Conservation (phyloP, 2,113 vertebrate species). For the Anoplopoma fimbria region DNA sequence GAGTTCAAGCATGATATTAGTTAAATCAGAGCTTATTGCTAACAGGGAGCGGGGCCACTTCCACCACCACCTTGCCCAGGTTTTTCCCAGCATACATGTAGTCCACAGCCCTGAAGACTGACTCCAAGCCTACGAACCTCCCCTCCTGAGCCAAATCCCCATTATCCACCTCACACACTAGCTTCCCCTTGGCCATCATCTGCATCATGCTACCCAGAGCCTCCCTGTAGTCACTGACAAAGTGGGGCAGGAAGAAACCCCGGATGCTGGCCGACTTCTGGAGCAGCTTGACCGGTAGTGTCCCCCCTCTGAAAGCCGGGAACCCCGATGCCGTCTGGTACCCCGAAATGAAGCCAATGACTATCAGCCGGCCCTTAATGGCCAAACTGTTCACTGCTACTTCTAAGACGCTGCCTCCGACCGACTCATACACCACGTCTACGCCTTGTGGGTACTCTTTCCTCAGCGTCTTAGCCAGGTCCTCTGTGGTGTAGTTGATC, state of each 20-base stretch:
- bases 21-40: slow-evolving; percentile 89
- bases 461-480: slow-evolving; percentile 83
- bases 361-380: slow-evolving; percentile 87
- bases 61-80: slow-evolving; percentile 93
- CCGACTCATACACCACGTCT: slow-evolving; percentile 92
- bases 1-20: slow-evolving; percentile 9
- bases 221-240: slow-evolving; percentile 84
- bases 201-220: slow-evolving; percentile 87
- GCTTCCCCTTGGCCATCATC: slow-evolving; percentile 86
- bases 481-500: slow-evolving; percentile 90
- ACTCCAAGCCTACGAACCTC: slow-evolving; percentile 90
- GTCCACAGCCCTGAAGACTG: slow-evolving; percentile 91
- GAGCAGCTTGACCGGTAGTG: slow-evolving; percentile 89
- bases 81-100: slow-evolving; percentile 94
- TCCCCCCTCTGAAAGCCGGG: slow-evolving; percentile 81
- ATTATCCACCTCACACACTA: slow-evolving; percentile 90
- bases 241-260: slow-evolving; percentile 93
- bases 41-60: slow-evolving; percentile 85
- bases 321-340: slow-evolving; percentile 89
- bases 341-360: slow-evolving; percentile 92
- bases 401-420: slow-evolving; percentile 91
- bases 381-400: slow-evolving; percentile 87
- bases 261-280: slow-evolving; percentile 90
- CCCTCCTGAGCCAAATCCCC: slow-evolving; percentile 86
- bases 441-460: slow-evolving; percentile 88